Percentiles rank a stretch among this genome's conserved stretches.
Conservation (phyloP, 2,888 invertebrate genomes). For the Willowsia nigromaculata region DNA sequence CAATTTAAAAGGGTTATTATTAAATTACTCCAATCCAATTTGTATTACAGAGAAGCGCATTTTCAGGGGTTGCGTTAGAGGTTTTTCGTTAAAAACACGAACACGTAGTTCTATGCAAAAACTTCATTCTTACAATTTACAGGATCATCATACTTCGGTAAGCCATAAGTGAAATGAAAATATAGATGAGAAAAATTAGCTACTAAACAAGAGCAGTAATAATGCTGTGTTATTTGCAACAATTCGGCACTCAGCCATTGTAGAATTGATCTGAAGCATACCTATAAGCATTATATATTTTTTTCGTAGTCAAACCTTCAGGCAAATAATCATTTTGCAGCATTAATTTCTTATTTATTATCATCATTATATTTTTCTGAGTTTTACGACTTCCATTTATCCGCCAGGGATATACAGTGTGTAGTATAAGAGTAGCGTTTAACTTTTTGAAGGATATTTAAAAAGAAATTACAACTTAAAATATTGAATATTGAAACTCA, state of each 20-base stretch:
- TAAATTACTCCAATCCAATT: slow-evolving; percentile 31
- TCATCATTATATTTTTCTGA: background rate
- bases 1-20: slow-evolving; percentile 6
- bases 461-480: slow-evolving; percentile 3
- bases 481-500: slow-evolving; percentile 11
- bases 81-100: background rate
- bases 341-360: background rate
- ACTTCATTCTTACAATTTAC: background rate
- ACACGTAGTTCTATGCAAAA: background rate
- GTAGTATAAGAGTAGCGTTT: background rate
- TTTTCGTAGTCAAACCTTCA: background rate
- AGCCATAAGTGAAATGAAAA: slow-evolving; percentile 1
- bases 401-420: too few relatives aligned
- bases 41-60: slow-evolving; percentile 4
- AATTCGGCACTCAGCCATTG: background rate
- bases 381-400: too few relatives aligned
- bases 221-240: background rate
- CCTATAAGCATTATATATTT: background rate
- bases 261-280: background rate
- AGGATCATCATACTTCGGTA: background rate
- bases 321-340: background rate
- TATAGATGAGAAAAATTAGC: background rate
- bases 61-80: background rate
- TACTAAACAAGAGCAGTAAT: background rate
- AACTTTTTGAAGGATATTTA: background rate